phyloP scores from a whole-genome alignment of 2,113 vertebrate genomes.

The Ifrita kowaldi region DNA sequence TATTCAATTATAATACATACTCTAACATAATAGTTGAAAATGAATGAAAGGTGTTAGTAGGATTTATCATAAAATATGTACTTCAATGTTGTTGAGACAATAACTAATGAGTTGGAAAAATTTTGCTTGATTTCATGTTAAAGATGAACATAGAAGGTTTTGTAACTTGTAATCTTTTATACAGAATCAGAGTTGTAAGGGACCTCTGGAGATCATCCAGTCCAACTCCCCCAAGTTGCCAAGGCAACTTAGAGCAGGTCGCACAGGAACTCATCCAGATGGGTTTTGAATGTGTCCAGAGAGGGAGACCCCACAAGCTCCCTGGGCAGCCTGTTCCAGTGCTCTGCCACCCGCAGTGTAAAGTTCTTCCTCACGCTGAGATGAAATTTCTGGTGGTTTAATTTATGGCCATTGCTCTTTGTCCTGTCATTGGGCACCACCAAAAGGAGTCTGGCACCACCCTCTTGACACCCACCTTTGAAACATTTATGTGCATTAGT shows the following conservation, averaged over 20 bases:
- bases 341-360: too few species aligned
- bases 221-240: background rate
- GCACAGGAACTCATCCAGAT: background rate
- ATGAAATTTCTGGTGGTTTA: background rate
- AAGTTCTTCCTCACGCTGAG: background rate
- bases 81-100: background rate
- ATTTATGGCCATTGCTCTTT: background rate
- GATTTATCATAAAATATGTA: background rate
- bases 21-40: background rate
- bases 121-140: background rate
- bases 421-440: background rate
- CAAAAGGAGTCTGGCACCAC: background rate
- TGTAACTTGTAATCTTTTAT: background rate
- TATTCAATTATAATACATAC: background rate
- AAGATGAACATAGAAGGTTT: background rate
- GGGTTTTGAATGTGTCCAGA: too few species aligned
- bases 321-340: too few species aligned
- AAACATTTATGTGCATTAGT: background rate
- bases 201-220: background rate
- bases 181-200: background rate
- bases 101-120: background rate
- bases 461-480: background rate
- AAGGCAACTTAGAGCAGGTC: background rate
- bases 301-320: too few species aligned
- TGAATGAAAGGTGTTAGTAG: background rate